phyloP scores from a whole-genome alignment of 2,888 invertebrate genomes.

The Metellina segmentata region DNA sequence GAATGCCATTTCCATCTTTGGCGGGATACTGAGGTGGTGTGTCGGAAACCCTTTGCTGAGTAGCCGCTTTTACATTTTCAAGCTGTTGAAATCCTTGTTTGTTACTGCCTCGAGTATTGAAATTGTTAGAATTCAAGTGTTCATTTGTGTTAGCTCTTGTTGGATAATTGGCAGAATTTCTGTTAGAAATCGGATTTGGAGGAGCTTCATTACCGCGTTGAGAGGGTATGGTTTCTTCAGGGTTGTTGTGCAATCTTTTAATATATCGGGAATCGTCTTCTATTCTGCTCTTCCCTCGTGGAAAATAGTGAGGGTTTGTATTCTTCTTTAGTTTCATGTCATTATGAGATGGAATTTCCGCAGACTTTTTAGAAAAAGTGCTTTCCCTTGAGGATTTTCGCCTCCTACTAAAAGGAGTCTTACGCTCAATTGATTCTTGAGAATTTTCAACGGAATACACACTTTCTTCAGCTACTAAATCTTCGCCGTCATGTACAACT shows the following conservation, averaged over 20 bases:
- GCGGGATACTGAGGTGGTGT: not conserved
- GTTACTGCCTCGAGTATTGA: not conserved
- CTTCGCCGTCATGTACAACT: constrained; percentile 28
- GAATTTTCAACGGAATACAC: constrained; percentile 28
- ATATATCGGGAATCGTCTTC: not conserved
- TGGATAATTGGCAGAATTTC: not conserved
- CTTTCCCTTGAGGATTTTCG: constrained; percentile 32
- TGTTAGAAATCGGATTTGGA: not conserved
- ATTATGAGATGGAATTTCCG: not conserved
- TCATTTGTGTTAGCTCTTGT: not conserved
- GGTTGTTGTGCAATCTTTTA: not conserved
- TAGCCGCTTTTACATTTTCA: not conserved
- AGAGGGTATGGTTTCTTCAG: not conserved
- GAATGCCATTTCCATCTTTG: not conserved
- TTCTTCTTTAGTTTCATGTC: not conserved
- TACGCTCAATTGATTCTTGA: constrained; percentile 12
- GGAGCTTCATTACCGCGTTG: not conserved
- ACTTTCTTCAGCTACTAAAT: constrained; percentile 69
- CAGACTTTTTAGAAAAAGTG: not conserved
- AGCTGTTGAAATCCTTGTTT: not conserved
- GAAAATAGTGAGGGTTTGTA: not conserved
- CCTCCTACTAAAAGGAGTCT: constrained; percentile 21
- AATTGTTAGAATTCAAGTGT: not conserved
- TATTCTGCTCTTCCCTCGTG: not conserved
- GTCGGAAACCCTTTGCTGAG: not conserved